Evolutionary conservation across 2,797 vertebrate genomes (phyloP).

Genomic region (Distichodus sexfasciatus): DNA sequence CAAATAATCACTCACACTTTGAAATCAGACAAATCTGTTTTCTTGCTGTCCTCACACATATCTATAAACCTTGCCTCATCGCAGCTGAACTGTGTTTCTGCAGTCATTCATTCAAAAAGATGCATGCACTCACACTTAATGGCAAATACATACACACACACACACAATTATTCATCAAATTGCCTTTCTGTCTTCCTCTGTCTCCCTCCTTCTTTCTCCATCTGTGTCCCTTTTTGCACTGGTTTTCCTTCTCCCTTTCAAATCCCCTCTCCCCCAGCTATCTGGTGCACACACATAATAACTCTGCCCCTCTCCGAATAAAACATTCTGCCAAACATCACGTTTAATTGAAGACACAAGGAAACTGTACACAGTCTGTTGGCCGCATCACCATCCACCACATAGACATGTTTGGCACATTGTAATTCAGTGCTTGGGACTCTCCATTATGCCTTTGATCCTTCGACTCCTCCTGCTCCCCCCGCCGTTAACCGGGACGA

Average conservation of each 20-base stretch:
- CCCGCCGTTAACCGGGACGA: slow-evolving; percentile 22
- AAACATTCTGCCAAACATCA: slow-evolving; percentile 7
- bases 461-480: slow-evolving; percentile 10
- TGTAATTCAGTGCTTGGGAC: slow-evolving; percentile 46
- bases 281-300: slow-evolving; percentile 21
- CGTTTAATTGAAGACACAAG: background rate
- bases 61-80: no score
- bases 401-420: slow-evolving; percentile 26
- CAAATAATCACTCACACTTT: no score
- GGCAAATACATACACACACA: slow-evolving; percentile 1
- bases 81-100: no score
- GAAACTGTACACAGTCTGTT: slow-evolving; percentile 2
- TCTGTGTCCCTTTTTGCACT: slow-evolving; percentile 8
- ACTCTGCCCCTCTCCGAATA: slow-evolving; percentile 24
- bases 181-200: background rate
- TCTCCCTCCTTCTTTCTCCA: slow-evolving; percentile 12
- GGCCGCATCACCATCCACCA: slow-evolving; percentile 27
- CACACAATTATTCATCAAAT: background rate
- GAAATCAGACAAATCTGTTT: no score
- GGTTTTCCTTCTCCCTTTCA: background rate
- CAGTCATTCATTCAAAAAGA: no score
- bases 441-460: slow-evolving; percentile 61
- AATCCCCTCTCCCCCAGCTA: background rate
- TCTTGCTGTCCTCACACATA: no score
- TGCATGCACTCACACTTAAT: no score